phyloP scores from a whole-genome alignment of 2,888 invertebrate genomes.

The Drosophila setosimentum region DNA sequence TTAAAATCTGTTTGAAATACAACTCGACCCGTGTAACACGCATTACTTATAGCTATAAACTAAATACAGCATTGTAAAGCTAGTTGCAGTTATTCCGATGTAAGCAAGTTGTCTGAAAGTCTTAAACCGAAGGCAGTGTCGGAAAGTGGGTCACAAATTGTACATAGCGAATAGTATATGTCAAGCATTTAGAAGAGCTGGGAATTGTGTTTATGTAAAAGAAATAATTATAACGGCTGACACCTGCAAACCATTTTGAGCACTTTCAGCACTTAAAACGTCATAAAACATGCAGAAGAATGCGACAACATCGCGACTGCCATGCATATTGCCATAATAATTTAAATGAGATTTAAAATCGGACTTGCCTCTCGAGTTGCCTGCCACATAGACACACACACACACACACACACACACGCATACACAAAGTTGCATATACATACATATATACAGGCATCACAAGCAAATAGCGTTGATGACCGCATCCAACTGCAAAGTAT shows the following conservation, averaged over 20 bases:
- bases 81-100: not conserved
- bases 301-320: conserved; percentile 65
- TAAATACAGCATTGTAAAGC: not conserved
- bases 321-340: conserved; percentile 80
- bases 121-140: conserved; percentile 41
- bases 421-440: not conserved
- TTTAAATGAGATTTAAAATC: conserved; percentile 83
- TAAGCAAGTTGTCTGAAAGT: conserved; percentile 8
- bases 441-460: not conserved
- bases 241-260: conserved; percentile 59
- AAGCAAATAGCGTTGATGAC: conserved; percentile 52
- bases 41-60: not conserved
- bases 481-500: conserved; percentile 80
- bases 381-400: conserved; percentile 3
- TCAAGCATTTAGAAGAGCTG: not conserved
- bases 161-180: conserved; percentile 17
- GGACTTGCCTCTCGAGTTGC: conserved; percentile 13
- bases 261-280: conserved; percentile 71
- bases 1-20: not conserved
- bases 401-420: conserved; percentile 7
- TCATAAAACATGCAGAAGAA: conserved; percentile 69
- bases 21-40: not conserved
- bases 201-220: not conserved
- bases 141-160: conserved; percentile 57
- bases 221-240: conserved; percentile 46